Evolutionary conservation across 2,113 vertebrate species (phyloP).

Genomic region (Melanerpes aurifrons): DNA sequence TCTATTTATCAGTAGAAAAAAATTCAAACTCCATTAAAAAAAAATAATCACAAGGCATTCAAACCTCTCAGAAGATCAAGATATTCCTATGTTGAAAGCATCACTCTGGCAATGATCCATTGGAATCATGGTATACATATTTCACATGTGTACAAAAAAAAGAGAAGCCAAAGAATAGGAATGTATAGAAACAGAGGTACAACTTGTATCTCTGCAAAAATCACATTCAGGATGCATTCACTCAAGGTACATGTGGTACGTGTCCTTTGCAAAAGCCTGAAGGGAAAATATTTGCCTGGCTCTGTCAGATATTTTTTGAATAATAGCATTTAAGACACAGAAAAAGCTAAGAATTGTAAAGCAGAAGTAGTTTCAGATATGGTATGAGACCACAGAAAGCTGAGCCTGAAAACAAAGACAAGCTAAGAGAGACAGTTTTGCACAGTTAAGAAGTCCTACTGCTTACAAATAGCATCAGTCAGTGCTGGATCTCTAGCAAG

Average conservation of each 20-base stretch:
- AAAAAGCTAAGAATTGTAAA: neutral
- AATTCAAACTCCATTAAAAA: neutral
- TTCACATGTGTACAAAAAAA: neutral
- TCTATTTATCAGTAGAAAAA: neutral
- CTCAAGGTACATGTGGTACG: fast-evolving
- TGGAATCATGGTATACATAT: neutral
- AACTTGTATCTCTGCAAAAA: neutral
- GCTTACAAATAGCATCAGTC: neutral
- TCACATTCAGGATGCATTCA: neutral
- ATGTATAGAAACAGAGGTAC: neutral
- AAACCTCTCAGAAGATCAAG: neutral
- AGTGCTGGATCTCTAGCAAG: neutral
- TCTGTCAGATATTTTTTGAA: neutral
- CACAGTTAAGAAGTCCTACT: neutral
- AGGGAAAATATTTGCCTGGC: neutral
- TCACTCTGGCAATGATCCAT: neutral
- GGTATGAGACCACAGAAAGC: neutral
- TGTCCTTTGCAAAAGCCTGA: neutral
- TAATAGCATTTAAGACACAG: neutral
- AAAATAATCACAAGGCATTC: neutral
- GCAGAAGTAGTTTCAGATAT: neutral
- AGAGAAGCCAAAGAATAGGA: neutral
- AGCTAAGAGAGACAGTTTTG: neutral
- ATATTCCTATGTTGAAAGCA: neutral
- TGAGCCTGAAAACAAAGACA: neutral